Percentiles rank a stretch among this genome's conserved stretches.
Evolutionary conservation across 2,113 vertebrate genomes (phyloP).

Genomic region (Tetrao urogallus): DNA sequence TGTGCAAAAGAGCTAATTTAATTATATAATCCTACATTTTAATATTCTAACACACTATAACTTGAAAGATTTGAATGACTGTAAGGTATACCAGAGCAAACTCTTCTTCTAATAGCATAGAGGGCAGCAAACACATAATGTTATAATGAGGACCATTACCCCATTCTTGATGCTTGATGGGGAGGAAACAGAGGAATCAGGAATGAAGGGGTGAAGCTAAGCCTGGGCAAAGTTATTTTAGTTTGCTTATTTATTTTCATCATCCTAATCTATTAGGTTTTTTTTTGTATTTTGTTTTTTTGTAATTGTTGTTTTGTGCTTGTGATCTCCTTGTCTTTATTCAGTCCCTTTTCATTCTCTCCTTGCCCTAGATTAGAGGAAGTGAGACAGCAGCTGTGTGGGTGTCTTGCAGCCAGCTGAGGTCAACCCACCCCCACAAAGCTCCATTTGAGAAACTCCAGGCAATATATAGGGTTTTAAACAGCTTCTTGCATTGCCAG

Average conservation of each 20-base stretch:
- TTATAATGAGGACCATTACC: neutral
- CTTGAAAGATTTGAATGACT: neutral
- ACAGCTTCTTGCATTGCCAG: neutral
- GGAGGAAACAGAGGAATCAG: neutral
- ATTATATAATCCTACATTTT: neutral
- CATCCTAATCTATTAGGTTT: neutral
- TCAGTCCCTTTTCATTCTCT: neutral
- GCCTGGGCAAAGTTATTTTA: neutral
- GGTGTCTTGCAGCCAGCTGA: neutral
- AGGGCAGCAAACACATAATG: neutral
- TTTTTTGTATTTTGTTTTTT: too few relatives aligned
- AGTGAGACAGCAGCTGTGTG: accelerated
- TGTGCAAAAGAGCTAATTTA: accelerated
- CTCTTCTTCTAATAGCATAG: neutral
- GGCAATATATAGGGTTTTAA: neutral
- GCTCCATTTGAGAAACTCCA: neutral
- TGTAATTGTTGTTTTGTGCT: neutral
- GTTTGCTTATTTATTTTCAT: neutral
- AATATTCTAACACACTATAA: neutral
- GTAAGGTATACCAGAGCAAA: neutral
- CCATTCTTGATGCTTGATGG: accelerated
- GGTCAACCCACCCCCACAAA: neutral
- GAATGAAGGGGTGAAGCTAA: neutral
- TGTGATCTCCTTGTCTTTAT: neutral
- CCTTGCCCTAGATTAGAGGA: neutral